These are phyloP conservation scores for Hyposoter didymator DNA, from an alignment of 2,888 invertebrate species.

Conservation along the genomic window DNA sequence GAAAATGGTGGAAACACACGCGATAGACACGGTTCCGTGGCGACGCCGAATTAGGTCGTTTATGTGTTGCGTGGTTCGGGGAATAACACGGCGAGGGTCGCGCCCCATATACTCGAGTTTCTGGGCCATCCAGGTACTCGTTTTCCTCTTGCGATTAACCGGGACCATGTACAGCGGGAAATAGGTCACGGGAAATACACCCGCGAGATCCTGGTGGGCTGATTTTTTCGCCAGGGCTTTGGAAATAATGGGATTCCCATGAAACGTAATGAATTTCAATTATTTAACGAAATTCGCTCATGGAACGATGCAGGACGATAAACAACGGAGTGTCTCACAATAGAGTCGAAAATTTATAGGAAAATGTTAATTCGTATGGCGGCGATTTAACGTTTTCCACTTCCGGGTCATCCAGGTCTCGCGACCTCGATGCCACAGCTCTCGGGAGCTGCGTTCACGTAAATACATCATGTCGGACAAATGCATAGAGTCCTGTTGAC, in stretches of 20 bases:
- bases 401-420: slow-evolving; percentile 48
- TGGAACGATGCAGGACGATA: neutral
- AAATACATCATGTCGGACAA: slow-evolving; percentile 22
- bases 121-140: slow-evolving; percentile 31
- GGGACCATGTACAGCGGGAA: neutral
- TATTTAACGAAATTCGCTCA: neutral
- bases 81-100: neutral
- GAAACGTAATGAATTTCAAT: neutral
- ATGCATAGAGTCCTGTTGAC: slow-evolving; percentile 42
- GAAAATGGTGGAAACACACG: neutral
- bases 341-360: neutral
- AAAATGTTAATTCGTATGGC: neutral
- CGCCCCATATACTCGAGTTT: slow-evolving; percentile 28
- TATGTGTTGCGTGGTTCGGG: neutral
- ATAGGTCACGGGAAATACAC: slow-evolving; percentile 1
- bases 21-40: neutral
- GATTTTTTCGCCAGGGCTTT: neutral
- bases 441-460: slow-evolving; percentile 17
- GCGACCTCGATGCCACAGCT: slow-evolving; percentile 20
- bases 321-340: neutral
- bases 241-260: neutral
- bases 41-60: neutral
- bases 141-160: neutral
- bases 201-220: slow-evolving; percentile 10
- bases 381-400: neutral